Percentiles rank a stretch among this genome's conserved stretches.
Conservation (phyloP, 2,113 vertebrate genomes). For the Cepphus grylle region DNA sequence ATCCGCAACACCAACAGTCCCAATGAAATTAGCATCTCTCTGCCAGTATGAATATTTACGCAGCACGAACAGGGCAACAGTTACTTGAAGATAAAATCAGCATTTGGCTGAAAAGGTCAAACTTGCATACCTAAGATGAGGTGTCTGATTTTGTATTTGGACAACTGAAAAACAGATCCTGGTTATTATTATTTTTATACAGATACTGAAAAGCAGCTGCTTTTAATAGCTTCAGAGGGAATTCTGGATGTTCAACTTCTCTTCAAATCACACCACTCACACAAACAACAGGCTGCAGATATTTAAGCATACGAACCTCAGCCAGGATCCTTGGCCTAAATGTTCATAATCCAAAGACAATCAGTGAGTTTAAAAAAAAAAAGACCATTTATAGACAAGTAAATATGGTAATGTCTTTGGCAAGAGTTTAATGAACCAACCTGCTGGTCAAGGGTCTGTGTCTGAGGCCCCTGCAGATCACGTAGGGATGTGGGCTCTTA, state of each 20-base stretch:
- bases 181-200: constrained; percentile 8
- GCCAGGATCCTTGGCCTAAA: constrained; percentile 13
- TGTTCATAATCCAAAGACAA: background rate
- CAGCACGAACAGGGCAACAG: background rate
- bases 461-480: background rate
- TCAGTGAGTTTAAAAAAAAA: background rate
- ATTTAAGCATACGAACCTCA: background rate
- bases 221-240: constrained; percentile 30
- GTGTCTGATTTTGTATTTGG: constrained; percentile 30
- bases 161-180: background rate
- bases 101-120: background rate
- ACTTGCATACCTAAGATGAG: background rate
- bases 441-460: background rate
- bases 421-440: background rate
- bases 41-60: background rate
- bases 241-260: background rate
- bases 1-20: background rate
- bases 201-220: constrained; percentile 28
- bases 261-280: constrained; percentile 15
- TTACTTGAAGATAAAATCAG: constrained; percentile 14
- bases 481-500: background rate
- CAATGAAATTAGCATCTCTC: background rate
- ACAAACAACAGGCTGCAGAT: constrained; percentile 21
- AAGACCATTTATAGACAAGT: background rate
- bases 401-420: background rate